A percentile compares a stretch with the other conserved stretches of the same genome.
These are phyloP conservation scores for Oryzias curvinotus DNA, from an alignment of 2,113 vertebrate species.

Conservation along the genomic window DNA sequence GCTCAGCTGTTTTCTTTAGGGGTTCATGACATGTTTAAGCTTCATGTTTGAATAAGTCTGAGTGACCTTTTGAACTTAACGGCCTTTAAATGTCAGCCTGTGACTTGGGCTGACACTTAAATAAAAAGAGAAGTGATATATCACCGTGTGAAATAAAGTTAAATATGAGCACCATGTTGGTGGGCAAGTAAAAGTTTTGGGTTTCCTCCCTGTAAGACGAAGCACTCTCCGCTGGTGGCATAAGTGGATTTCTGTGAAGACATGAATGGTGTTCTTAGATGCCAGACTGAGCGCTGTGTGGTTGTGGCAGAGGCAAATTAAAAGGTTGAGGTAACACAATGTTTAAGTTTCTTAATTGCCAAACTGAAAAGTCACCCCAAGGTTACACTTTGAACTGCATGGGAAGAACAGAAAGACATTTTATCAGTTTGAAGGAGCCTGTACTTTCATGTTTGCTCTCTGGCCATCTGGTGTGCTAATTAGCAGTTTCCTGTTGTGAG, in stretches of 20 bases:
- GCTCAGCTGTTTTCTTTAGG: background rate
- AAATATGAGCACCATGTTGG: conserved; percentile 1
- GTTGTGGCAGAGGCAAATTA: conserved; percentile 53
- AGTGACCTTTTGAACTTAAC: background rate
- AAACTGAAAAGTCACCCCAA: conserved; percentile 21
- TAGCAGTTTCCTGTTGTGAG: conserved; percentile 64
- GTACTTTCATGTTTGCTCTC: conserved; percentile 61
- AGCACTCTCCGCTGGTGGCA: conserved; percentile 25
- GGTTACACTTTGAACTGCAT: conserved; percentile 51
- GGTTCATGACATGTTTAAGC: background rate
- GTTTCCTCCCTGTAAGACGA: conserved; percentile 40
- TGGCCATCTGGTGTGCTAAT: conserved; percentile 61
- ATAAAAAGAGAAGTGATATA: background rate
- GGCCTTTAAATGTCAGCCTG: conserved; percentile 3
- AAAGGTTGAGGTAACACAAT: conserved; percentile 51
- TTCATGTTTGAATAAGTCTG: conserved; percentile 2
- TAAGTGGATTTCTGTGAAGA: conserved; percentile 48
- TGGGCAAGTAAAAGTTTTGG: background rate
- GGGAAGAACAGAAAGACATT: conserved; percentile 46
- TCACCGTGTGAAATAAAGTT: background rate
- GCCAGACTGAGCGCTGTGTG: conserved; percentile 21
- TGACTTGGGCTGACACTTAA: background rate
- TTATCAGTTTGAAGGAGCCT: conserved; percentile 60
- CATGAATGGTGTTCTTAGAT: conserved; percentile 45
- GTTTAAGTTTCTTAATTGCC: conserved; percentile 55